These are phyloP conservation scores for Cephus sareptanus DNA, from an alignment of 2,888 invertebrate species.

Conservation along the genomic window DNA sequence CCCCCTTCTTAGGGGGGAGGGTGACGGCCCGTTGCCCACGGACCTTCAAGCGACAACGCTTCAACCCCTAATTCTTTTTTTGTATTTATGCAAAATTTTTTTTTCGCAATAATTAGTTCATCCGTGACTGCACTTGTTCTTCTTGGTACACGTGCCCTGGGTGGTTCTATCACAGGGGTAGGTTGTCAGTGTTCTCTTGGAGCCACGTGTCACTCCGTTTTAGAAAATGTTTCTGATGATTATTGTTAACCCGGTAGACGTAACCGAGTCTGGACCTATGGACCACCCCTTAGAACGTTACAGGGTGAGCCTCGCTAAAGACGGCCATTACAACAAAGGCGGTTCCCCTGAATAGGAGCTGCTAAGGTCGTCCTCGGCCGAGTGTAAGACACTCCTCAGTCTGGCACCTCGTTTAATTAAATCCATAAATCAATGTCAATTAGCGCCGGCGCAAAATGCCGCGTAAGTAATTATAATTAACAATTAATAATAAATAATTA, in stretches of 20 bases:
- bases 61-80: background rate
- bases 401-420: conserved; percentile 62
- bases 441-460: conserved; percentile 40
- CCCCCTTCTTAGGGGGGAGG: background rate
- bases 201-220: too few species aligned
- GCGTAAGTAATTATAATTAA: conserved; percentile 62
- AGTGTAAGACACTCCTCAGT: conserved; percentile 51
- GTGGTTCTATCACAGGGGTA: too few species aligned
- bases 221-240: background rate
- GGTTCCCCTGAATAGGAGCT: conserved; percentile 54
- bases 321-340: conserved; percentile 43
- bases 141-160: too few species aligned
- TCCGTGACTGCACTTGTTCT: too few species aligned
- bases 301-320: background rate
- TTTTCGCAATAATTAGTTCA: background rate
- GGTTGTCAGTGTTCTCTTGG: too few species aligned
- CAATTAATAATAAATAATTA: conserved; percentile 58
- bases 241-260: background rate
- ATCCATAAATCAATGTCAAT: conserved; percentile 66
- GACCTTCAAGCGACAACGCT: background rate
- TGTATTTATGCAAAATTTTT: background rate
- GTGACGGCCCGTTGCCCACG: background rate
- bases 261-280: background rate
- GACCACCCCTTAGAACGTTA: background rate
- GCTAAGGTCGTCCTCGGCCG: conserved; percentile 49